Evolutionary conservation across 2,888 invertebrate species (phyloP), one percentile per base, ranked within the genome.

Genomic region (Epistrophe grossulariae): DNA sequence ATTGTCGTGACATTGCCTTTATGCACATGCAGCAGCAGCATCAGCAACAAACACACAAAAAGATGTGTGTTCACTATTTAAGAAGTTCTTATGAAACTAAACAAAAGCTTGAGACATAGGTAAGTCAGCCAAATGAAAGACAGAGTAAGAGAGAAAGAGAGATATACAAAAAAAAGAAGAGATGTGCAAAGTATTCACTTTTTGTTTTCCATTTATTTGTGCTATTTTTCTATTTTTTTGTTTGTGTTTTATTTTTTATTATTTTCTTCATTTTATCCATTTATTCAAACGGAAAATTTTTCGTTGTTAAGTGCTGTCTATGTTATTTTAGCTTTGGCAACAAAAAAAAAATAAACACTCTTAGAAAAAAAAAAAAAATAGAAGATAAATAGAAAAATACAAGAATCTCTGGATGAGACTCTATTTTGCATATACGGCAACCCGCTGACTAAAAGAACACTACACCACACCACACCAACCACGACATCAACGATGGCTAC

Each of bases 1-100:
- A 87, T 87, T 87, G 74, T 87, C 87, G 87, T 87, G 87, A 87
- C 83, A 79, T 79, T 87, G 55, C 76, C 83, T 79, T 62, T 87
- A 76, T 76, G 66, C 71, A 57, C 79, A 66, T 60, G 60, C 55
- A 40, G 35, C 66, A 28, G 10, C 24, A 31, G n/a, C n/a, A 57
- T 4, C 60, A 62, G 43, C 19, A 62, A 0, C 40, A 40, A 19
- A 35, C 2, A 59, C 40, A 15, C 55, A 43, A 50, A 43, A 50
- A 55, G 43, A 62, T 79, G 57, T 79, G 74, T 79, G 83, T 66
- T 73, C 31, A 71, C 78, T 87, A 87, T 87, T 87, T 87, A 82
- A 87, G 83, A 85, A 82, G 81, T 82, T 85, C 85, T 71, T 85
- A 82, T 62, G 82, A 85, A 85, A 24, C 78, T 64, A 78, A 74